A percentile compares a stretch with the other conserved stretches of the same genome.
Conservation (phyloP, 2,797 vertebrate genomes). For the Clamator glandarius region DNA sequence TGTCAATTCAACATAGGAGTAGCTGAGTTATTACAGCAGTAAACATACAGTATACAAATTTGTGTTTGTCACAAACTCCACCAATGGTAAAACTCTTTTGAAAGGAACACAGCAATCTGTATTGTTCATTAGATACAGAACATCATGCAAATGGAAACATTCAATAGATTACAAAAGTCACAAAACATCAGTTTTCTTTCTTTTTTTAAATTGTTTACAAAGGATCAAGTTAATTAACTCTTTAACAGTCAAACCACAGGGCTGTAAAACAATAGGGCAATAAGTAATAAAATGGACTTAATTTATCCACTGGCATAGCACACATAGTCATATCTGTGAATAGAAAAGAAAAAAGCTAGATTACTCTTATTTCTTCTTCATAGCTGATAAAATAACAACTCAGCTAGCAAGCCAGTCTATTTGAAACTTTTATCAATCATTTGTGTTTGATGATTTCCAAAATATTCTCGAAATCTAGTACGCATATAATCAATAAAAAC, state of each 20-base stretch:
- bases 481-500: background rate
- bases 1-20: constrained; percentile 63
- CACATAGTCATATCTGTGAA: constrained; percentile 38
- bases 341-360: constrained; percentile 23
- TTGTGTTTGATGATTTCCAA: constrained; percentile 15
- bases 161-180: constrained; percentile 75
- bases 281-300: constrained; percentile 43
- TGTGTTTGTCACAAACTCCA: constrained; percentile 65
- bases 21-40: constrained; percentile 71
- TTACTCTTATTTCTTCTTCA: constrained; percentile 56
- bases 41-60: constrained; percentile 72
- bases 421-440: background rate
- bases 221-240: constrained; percentile 63
- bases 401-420: background rate
- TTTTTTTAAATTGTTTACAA: constrained; percentile 41
- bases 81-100: constrained; percentile 67
- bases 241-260: constrained; percentile 75
- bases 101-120: constrained; percentile 71
- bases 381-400: background rate
- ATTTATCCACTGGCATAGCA: constrained; percentile 42
- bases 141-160: constrained; percentile 78
- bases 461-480: constrained; percentile 24
- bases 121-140: constrained; percentile 65
- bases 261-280: constrained; percentile 55
- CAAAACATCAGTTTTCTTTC: constrained; percentile 58